Conservation (phyloP, 2,113 vertebrate genomes). For the Rhizomys pruinosus region DNA sequence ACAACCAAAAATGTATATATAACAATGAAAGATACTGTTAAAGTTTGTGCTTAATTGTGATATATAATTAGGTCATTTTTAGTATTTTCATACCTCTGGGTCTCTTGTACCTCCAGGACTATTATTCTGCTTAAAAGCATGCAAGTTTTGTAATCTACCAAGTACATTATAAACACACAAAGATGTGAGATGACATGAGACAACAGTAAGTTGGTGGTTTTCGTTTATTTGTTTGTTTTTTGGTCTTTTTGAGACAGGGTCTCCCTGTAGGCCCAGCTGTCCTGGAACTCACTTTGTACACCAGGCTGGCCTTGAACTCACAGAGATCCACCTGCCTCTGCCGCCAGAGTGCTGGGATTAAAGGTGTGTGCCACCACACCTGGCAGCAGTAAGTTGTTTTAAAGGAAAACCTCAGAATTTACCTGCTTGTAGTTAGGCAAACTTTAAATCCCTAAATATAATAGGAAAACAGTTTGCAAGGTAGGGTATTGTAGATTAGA, state of each 20-base stretch:
- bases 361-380: too few relatives aligned
- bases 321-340: too few relatives aligned
- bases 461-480: background rate
- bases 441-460: background rate
- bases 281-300: too few relatives aligned
- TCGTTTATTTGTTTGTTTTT: too few relatives aligned
- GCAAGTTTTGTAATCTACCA: background rate
- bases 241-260: too few relatives aligned
- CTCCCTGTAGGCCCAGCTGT: too few relatives aligned
- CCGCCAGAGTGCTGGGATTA: too few relatives aligned
- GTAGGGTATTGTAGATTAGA: background rate
- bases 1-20: too few relatives aligned
- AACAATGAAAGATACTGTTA: background rate
- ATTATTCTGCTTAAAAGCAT: slow-evolving; percentile 22
- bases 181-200: background rate
- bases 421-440: background rate
- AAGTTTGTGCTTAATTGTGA: background rate
- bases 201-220: background rate
- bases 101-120: background rate
- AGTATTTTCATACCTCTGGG: background rate
- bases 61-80: background rate
- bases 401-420: background rate
- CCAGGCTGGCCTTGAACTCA: too few relatives aligned
- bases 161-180: background rate
- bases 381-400: background rate